Conservation (phyloP, 2,888 invertebrate species). For the Caenorhabditis sinica region DNA sequence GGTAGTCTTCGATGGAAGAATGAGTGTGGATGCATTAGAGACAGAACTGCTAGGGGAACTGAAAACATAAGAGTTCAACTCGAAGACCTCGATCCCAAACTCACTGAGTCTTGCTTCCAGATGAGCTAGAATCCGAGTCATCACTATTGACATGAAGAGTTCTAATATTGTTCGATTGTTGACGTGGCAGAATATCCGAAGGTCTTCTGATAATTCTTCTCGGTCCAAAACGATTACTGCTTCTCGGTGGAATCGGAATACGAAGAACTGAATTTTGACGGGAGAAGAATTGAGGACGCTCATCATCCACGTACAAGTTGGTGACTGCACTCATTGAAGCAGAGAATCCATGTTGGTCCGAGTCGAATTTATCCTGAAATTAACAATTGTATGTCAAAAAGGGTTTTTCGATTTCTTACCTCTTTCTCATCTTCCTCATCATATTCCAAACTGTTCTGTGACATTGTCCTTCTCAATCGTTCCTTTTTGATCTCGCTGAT, state of each 20-base stretch:
- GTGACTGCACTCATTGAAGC: constrained; percentile 80
- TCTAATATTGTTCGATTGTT: constrained; percentile 50
- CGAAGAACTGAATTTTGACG: constrained; percentile 82
- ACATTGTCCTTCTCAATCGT: constrained; percentile 65
- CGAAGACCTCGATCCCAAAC: not conserved
- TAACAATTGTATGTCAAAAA: not conserved
- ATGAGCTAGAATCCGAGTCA: constrained; percentile 57
- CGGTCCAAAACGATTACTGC: constrained; percentile 79
- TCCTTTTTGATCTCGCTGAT: constrained; percentile 75
- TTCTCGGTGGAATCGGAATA: constrained; percentile 82
- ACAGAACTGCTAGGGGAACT: constrained; percentile 58
- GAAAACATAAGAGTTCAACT: constrained; percentile 5
- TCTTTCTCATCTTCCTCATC: constrained; percentile 72
- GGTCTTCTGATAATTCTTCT: constrained; percentile 74
- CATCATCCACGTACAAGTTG: constrained; percentile 78
- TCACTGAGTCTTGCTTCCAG: constrained; percentile 60
- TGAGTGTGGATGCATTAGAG: constrained; percentile 61
- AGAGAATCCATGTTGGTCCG: constrained; percentile 68
- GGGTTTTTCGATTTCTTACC: constrained; percentile 11
- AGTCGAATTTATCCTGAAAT: constrained; percentile 69
- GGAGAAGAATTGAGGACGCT: constrained; percentile 81
- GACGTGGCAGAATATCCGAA: constrained; percentile 69
- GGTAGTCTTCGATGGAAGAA: constrained; percentile 49
- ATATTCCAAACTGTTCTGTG: constrained; percentile 67
- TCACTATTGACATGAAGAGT: constrained; percentile 68